phyloP scores from a whole-genome alignment of 2,797 vertebrate genomes.

The Acrocephalus scirpaceus region DNA sequence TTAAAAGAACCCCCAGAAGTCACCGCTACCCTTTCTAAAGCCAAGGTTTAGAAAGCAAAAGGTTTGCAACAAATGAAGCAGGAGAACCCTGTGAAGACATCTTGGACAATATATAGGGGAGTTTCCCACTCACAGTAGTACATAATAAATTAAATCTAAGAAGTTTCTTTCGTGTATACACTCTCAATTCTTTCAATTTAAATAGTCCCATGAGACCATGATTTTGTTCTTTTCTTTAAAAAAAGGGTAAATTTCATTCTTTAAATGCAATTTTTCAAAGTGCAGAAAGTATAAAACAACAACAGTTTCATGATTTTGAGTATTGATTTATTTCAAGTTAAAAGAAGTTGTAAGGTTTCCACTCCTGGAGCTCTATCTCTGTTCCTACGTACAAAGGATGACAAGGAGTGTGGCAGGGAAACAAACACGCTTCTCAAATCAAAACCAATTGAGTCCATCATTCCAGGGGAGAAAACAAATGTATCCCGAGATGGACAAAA shows the following conservation, averaged over 20 bases:
- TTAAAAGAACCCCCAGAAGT: neutral
- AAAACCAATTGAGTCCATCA: neutral
- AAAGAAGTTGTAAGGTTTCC: neutral
- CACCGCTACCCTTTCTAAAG: neutral
- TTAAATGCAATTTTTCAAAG: neutral
- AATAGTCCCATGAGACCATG: neutral
- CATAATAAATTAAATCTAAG: neutral
- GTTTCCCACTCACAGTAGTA: neutral
- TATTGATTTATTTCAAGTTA: neutral
- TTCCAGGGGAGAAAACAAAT: neutral
- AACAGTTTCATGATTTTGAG: neutral
- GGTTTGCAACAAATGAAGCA: neutral
- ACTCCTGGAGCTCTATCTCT: neutral
- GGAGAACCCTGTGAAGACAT: neutral
- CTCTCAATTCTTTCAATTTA: neutral
- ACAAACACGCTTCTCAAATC: neutral
- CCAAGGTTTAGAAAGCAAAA: neutral
- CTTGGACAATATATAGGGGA: neutral
- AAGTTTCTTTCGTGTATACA: neutral
- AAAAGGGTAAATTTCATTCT: neutral
- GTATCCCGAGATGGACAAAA: fast-evolving
- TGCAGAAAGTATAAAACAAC: neutral
- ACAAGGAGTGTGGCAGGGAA: fast-evolving
- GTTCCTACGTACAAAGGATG: neutral
- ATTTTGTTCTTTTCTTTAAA: neutral